Percentiles rank a stretch among this genome's conserved stretches.
Conservation (phyloP, 2,888 invertebrate species). For the Vesta saturnalis region DNA sequence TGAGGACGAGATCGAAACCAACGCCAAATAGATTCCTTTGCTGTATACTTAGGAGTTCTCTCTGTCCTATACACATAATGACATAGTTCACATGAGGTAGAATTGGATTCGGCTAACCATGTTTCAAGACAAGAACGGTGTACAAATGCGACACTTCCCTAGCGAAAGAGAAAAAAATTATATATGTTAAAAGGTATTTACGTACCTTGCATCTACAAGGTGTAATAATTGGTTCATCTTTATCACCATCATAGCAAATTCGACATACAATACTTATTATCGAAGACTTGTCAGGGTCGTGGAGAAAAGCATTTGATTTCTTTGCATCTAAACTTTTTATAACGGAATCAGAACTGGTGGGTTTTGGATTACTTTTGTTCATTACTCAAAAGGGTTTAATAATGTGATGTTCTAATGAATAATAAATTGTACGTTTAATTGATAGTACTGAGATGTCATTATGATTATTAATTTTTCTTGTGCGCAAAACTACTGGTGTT, state of each 20-base stretch:
- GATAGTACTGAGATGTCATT: too few relatives aligned
- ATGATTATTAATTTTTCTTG: too few relatives aligned
- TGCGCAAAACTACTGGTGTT: too few relatives aligned
- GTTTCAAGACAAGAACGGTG: constrained; percentile 78
- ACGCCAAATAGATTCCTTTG: constrained; percentile 66
- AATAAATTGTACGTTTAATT: too few relatives aligned
- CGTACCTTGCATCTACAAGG: constrained; percentile 65
- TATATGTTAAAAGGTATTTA: constrained; percentile 5
- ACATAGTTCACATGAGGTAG: constrained; percentile 78
- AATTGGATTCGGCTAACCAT: constrained; percentile 80
- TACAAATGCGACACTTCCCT: constrained; percentile 78
- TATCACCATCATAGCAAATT: constrained; percentile 64
- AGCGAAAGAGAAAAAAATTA: constrained; percentile 56
- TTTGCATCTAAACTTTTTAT: constrained; percentile 9
- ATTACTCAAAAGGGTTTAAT: background rate
- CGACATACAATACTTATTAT: constrained; percentile 60
- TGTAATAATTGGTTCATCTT: constrained; percentile 61
- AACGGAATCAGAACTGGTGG: constrained; percentile 24
- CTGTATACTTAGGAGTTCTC: constrained; percentile 70
- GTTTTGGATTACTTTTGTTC: constrained; percentile 25
- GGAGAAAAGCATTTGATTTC: constrained; percentile 16
- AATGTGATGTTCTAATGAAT: too few relatives aligned
- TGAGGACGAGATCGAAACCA: constrained; percentile 65
- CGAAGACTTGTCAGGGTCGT: constrained; percentile 46
- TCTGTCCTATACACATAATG: constrained; percentile 72